Evolutionary conservation across 2,113 vertebrate genomes (phyloP), one percentile per base, ranked within the genome.

Genomic region (Microcebus tavaratra): DNA sequence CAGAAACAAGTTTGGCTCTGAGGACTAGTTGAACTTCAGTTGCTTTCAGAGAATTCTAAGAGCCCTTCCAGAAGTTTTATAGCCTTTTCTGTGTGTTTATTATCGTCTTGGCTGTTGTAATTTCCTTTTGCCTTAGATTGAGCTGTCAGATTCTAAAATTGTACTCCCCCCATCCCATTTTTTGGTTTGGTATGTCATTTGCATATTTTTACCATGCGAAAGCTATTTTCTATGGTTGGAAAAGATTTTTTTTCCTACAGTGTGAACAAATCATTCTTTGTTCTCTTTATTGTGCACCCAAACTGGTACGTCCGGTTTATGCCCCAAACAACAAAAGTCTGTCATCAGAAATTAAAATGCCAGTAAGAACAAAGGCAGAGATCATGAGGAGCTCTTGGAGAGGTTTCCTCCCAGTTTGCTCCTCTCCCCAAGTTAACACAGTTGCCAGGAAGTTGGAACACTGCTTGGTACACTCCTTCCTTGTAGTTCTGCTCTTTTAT

Each of bases 201-300:
- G 79, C 96, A 97, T 98, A 97, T 97, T 95, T 98, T 98, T 92
- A 97, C 97, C 98, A 98, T 94, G 91, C 97, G 98, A 98, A 99
- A 98, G 93, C 95, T 95, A 93, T 99, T 99, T 98, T 98, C 97
- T 98, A 88, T 98, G 99, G 98, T 99, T 98, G 98, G 98, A 99
- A 98, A 98, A 98, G 93, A 97, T 98, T 98, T 98, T 99, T 98
- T 96, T 98, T 98, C 98, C 97, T 97, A 96, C 97, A 97, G 98
- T 98, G 98, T 99, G 98, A 99, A 99, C 98, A 99, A 98, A 99
- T 98, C 98, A 98, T 96, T 98, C 97, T 99, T 99, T 99, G 98
- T 99, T 98, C 97, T 97, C 97, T 13, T 94, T 96, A 98, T 97
- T 98, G 98, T 94, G 98, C 98, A 94, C 98, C 97, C 98, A 98